Evolutionary conservation across 2,797 vertebrate genomes (phyloP).

Genomic region (Cuniculus paca): DNA sequence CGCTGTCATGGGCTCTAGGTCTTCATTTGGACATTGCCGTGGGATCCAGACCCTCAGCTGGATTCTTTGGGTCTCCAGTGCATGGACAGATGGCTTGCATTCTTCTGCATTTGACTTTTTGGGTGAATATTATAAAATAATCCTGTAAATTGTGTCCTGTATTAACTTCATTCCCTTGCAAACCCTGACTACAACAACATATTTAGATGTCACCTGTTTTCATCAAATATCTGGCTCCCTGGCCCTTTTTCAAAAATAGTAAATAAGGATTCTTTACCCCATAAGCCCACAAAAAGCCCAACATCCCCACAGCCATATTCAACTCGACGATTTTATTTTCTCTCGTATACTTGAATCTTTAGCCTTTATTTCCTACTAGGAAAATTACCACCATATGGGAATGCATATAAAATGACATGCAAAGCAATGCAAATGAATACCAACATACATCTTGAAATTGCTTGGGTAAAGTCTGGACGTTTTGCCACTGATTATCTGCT

Average conservation of each 20-base stretch:
- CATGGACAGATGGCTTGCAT: background rate
- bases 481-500: background rate
- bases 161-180: background rate
- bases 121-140: background rate
- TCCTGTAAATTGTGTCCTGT: background rate
- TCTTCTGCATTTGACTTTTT: background rate
- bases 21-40: background rate
- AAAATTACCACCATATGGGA: conserved; percentile 73
- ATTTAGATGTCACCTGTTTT: conserved; percentile 56
- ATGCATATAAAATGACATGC: conserved; percentile 66
- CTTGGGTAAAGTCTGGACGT: conserved; percentile 22
- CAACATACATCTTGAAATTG: conserved; percentile 45
- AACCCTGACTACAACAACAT: background rate
- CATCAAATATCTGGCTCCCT: conserved; percentile 45
- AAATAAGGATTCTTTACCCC: conserved; percentile 19
- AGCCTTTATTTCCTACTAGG: conserved; percentile 45
- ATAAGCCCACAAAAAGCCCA: background rate
- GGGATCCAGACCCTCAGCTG: background rate
- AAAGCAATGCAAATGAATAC: conserved; percentile 76
- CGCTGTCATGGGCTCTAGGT: background rate
- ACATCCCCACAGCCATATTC: background rate
- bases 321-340: conserved; percentile 66
- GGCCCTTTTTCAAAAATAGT: conserved; percentile 17
- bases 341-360: conserved; percentile 44
- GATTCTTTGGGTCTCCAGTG: background rate